Evolutionary conservation across 2,888 invertebrate species (phyloP), one percentile per base, ranked within the genome.

Genomic region (Drosophila multiciliata): DNA sequence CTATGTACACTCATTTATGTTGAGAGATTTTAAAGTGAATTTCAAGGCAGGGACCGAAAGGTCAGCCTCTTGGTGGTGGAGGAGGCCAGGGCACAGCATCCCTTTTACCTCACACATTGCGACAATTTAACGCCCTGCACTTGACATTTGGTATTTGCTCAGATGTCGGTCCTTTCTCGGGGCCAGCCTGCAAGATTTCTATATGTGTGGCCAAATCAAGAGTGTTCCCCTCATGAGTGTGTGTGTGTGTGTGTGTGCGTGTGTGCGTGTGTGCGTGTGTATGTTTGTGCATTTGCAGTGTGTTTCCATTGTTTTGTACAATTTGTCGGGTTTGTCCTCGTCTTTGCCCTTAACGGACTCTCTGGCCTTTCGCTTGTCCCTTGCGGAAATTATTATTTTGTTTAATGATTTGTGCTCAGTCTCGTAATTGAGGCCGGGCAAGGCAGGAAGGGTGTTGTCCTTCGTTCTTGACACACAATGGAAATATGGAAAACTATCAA

Each of bases 321-420:
- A 81, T 81, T 81, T 80, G 80, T 80, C 80, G 62, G 62, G 69
- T 63, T 60, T 57, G 63, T 69, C 61, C 61, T 66, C 32, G 36
- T 20, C 38, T 40, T 49, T 48, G 12, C 57, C 36, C 65, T 40
- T 53, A 48, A 45, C 57, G 45, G 65, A 42, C 59, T 59, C 42
- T 65, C 63, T 50, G 71, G 52, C 69, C 67, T 63, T 67, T 65
- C 60, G 69, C 68, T 66, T 50, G 75, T 63, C 73, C 79, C 74
- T 80, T 83, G 86, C 82, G 85, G 89, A 89, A 90, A 89, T 89
- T 90, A 89, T 90, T 89, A 89, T 89, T 89, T 86, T 89, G 89
- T 84, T 90, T 88, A 90, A 89, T 89, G 89, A 89, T 90, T 89
- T 90, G 90, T 87, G 87, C 86, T 85, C 83, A 73, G 83, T 83